Evolutionary conservation across 2,113 vertebrate genomes (phyloP), one percentile per base, ranked within the genome.

Genomic region (Rhinopomastus cyanomelas): DNA sequence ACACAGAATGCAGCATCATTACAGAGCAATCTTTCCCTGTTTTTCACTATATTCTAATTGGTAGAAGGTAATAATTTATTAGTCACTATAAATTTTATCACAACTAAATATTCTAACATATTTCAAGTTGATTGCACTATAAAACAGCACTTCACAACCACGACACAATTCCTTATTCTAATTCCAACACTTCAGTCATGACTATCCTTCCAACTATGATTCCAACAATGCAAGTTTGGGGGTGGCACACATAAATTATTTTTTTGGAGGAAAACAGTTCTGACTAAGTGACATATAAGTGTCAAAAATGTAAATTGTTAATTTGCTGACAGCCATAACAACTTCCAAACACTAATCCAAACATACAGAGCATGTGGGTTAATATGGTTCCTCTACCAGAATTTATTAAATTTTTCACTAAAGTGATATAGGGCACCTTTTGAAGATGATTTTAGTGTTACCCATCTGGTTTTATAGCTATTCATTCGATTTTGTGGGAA

Each of bases 1-100:
- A 61, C 25, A 72, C 5, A 88, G 34, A 75, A 53, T 89, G 44
- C 19, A 83, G 42, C 26, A 90, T 61, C 74, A 74, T 30, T 62
- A 49, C 21, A 87, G 21, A 12, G 17, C 14, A 85, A 87, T 30
- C 32, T 88, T 95, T 86, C 25, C n/a, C 60, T 44, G 81, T 80
- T 5, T 6, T 82, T 14, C 16, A 26, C 15, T 73, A 23, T 90
- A 79, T 62, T 73, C 46, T 42, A 68, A 75, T 81, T 34, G 66
- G 62, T 61, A 64, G 84, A 88, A 86, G 76, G 12, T 27, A 84
- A 61, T 61, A 4, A 66, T 62, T 57, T 77, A 86, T 87, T 72
- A 60, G 9, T 48, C 69, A 77, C 44, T 46, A 71, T n/a, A 88
- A 87, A 66, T 36, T 83, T 57, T n/a, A 65, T 68, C 60, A 37